Evolutionary conservation across 2,888 invertebrate species (phyloP).

Genomic region (Drosophila setosimentum): DNA sequence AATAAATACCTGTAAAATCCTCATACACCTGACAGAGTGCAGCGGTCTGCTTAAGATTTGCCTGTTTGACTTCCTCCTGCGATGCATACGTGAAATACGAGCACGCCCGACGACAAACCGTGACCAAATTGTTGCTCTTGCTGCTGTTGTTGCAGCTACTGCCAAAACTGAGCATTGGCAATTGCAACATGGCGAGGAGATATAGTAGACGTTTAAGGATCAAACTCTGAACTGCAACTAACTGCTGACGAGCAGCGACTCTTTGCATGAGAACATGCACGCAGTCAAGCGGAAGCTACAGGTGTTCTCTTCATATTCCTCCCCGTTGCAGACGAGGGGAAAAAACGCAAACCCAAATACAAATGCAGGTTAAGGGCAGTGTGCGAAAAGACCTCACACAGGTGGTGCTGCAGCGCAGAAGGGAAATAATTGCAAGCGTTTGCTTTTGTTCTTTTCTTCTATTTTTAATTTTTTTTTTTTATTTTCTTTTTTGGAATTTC

Average conservation of each 20-base stretch:
- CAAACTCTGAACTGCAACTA: slow-evolving; percentile 63
- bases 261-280: slow-evolving; percentile 38
- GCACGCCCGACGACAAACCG: slow-evolving; percentile 61
- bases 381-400: slow-evolving; percentile 55
- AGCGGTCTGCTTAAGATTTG: slow-evolving; percentile 59
- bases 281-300: slow-evolving; percentile 62
- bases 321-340: slow-evolving; percentile 5
- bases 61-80: slow-evolving; percentile 53
- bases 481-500: slow-evolving; percentile 66
- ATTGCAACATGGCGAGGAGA: slow-evolving; percentile 58
- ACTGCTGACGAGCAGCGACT: slow-evolving; percentile 26
- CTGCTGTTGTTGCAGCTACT: slow-evolving; percentile 19
- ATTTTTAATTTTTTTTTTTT: slow-evolving; percentile 25
- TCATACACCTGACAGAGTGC: slow-evolving; percentile 72
- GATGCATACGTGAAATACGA: slow-evolving; percentile 65
- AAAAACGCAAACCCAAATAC: slow-evolving; percentile 5
- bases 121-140: slow-evolving; percentile 51
- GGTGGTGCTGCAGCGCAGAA: slow-evolving; percentile 40
- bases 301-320: slow-evolving; percentile 46
- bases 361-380: slow-evolving; percentile 31
- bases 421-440: slow-evolving; percentile 35
- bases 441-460: slow-evolving; percentile 8
- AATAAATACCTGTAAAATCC: slow-evolving; percentile 73
- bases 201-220: slow-evolving; percentile 55
- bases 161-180: slow-evolving; percentile 38